These are phyloP conservation scores for Mya arenaria DNA, from an alignment of 1,140 invertebrate genomes.

Conservation along the genomic window DNA sequence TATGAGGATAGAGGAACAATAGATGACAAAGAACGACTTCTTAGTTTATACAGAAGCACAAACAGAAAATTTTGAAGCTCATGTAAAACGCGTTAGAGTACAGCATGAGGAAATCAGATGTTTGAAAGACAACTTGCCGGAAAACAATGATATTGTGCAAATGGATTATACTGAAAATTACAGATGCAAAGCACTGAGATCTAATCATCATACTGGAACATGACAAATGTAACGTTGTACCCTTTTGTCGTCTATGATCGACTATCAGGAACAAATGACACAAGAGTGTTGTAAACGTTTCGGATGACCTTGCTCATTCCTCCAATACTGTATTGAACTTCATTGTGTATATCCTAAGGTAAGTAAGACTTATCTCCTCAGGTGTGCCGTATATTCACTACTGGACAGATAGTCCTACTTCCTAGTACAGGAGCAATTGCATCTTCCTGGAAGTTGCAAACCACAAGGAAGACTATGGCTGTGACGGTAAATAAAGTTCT, in stretches of 20 bases:
- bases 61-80: too few relatives aligned
- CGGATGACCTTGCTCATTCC: slow-evolving; percentile 31
- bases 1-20: too few relatives aligned
- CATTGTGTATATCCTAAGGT: not conserved
- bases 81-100: not conserved
- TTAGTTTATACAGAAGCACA: too few relatives aligned
- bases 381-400: slow-evolving; percentile 43
- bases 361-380: slow-evolving; percentile 20
- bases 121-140: slow-evolving; percentile 48
- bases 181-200: slow-evolving; percentile 21
- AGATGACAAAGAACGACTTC: too few relatives aligned
- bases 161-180: slow-evolving; percentile 60
- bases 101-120: slow-evolving; percentile 43
- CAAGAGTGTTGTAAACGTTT: slow-evolving; percentile 47
- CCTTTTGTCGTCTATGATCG: slow-evolving; percentile 40
- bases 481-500: slow-evolving; percentile 30
- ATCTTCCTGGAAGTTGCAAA: slow-evolving; percentile 39
- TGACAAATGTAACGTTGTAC: slow-evolving; percentile 36
- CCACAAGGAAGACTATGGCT: not conserved
- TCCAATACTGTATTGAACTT: slow-evolving; percentile 31
- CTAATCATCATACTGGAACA: slow-evolving; percentile 17
- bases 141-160: slow-evolving; percentile 43
- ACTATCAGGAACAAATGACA: not conserved
- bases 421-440: slow-evolving; percentile 44
- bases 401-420: slow-evolving; percentile 48